These are phyloP conservation scores for Boulengerochromis microlepis DNA, from an alignment of 2,113 vertebrate species.

Conservation along the genomic window DNA sequence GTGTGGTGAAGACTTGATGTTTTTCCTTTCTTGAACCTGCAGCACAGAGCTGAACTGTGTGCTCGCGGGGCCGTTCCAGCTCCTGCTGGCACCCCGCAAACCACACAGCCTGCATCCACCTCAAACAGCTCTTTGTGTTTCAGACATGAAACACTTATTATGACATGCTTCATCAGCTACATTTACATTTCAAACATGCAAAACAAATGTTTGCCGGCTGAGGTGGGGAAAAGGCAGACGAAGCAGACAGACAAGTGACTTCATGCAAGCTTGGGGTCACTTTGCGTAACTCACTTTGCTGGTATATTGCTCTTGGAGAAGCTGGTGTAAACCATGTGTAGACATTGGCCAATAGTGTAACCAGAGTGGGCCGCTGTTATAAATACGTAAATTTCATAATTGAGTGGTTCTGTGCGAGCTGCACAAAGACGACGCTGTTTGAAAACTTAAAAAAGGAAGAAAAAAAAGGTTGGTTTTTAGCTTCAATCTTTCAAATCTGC, in stretches of 20 bases:
- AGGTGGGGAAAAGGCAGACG: background rate
- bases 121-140: slow-evolving; percentile 16
- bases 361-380: slow-evolving; percentile 5
- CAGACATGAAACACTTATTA: slow-evolving; percentile 6
- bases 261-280: slow-evolving; percentile 3
- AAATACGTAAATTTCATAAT: slow-evolving; percentile 36
- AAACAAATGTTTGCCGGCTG: slow-evolving; percentile 27
- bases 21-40: slow-evolving; percentile 7
- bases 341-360: background rate
- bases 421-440: slow-evolving; percentile 41
- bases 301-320: slow-evolving; percentile 29
- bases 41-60: background rate
- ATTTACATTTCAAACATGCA: background rate
- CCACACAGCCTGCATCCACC: background rate
- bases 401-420: slow-evolving; percentile 14
- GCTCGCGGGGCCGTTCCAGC: background rate
- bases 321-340: slow-evolving; percentile 19
- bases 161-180: background rate
- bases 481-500: background rate
- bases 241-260: slow-evolving; percentile 17
- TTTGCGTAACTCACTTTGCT: slow-evolving; percentile 24
- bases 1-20: background rate
- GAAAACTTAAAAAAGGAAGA: background rate
- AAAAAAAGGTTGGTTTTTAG: background rate
- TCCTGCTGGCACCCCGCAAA: slow-evolving; percentile 1